Evolutionary conservation across 2,888 invertebrate genomes (phyloP).

Genomic region (Nephrotoma guestfalica): DNA sequence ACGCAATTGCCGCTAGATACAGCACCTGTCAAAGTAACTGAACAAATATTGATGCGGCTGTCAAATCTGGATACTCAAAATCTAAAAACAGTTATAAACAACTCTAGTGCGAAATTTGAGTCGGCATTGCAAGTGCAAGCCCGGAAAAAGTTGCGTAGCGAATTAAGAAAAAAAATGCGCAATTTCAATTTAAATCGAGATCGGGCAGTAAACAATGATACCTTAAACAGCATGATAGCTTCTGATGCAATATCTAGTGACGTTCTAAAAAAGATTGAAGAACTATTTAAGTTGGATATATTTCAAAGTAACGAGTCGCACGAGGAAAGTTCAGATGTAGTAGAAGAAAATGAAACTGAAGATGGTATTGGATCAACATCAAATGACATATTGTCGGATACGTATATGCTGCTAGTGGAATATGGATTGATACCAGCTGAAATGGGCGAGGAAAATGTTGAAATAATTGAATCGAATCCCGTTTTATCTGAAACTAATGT

Average conservation of each 20-base stretch:
- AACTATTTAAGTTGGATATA: not conserved
- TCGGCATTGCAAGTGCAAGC: slow-evolving; percentile 26
- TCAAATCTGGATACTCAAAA: slow-evolving; percentile 26
- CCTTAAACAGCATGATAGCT: not conserved
- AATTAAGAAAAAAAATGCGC: slow-evolving; percentile 25
- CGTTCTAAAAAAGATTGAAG: not conserved
- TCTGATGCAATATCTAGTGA: not conserved
- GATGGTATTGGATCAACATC: not conserved
- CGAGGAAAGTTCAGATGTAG: not conserved
- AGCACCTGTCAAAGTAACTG: slow-evolving; percentile 15
- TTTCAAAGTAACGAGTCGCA: not conserved
- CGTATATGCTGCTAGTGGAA: not conserved
- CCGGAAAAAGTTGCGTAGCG: slow-evolving; percentile 23
- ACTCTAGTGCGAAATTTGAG: slow-evolving; percentile 26
- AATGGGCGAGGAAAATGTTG: not conserved
- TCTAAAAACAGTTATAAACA: slow-evolving; percentile 29
- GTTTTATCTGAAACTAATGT: not conserved
- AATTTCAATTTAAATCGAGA: slow-evolving; percentile 9
- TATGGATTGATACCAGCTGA: not conserved
- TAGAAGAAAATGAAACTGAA: not conserved
- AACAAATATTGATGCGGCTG: slow-evolving; percentile 20
- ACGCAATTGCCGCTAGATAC: slow-evolving; percentile 11
- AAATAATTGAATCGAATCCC: not conserved
- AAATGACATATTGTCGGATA: not conserved
- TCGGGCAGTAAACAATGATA: not conserved